phyloP scores from a whole-genome alignment of 2,888 invertebrate genomes.

The Drosophila mulleri region DNA sequence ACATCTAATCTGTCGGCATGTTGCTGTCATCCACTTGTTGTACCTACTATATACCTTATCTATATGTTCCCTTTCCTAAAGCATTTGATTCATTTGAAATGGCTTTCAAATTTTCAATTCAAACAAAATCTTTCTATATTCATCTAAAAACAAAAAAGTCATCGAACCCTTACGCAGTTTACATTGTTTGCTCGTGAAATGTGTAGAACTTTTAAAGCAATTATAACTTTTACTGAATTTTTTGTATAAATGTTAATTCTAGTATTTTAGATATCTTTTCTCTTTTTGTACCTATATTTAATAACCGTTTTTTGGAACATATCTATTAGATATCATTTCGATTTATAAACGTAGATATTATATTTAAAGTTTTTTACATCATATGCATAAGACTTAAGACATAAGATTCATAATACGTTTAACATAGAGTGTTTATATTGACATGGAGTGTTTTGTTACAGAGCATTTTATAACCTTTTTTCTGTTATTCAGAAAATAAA shows the following conservation, averaged over 20 bases:
- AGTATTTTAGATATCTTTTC: neutral
- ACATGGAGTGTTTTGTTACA: no score
- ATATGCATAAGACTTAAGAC: neutral
- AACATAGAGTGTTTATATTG: neutral
- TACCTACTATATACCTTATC: conserved; percentile 5
- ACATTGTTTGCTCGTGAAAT: conserved; percentile 10
- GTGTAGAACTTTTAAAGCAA: conserved; percentile 11
- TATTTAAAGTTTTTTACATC: neutral
- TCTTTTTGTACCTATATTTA: neutral
- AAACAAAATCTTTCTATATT: neutral
- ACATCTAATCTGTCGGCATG: conserved; percentile 45
- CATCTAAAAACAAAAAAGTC: neutral
- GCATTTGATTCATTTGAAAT: conserved; percentile 14
- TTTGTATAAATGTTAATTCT: neutral
- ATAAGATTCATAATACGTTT: neutral
- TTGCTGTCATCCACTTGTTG: conserved; percentile 47
- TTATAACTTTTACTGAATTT: neutral
- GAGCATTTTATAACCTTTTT: neutral
- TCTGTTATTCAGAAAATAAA: no score
- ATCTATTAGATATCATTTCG: no score
- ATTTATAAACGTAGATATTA: neutral
- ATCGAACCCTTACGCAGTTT: neutral
- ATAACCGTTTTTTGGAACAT: neutral
- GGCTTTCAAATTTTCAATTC: neutral
- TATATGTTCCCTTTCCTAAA: conserved; percentile 14